phyloP scores from a whole-genome alignment of 1,140 invertebrate genomes.

The Bombus fervidus region DNA sequence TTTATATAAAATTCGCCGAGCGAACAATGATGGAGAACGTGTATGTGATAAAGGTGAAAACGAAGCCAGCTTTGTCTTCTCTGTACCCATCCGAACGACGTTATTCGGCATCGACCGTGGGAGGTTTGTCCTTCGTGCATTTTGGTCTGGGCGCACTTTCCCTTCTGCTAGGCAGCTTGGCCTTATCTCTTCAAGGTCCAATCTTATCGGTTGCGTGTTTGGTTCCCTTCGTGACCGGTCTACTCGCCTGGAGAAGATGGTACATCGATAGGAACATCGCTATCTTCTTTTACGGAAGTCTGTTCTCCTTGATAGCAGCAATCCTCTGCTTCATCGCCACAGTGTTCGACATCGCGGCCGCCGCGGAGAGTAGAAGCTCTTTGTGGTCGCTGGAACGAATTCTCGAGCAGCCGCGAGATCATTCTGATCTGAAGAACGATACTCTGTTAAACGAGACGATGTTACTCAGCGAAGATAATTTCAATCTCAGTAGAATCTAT shows the following conservation, averaged over 20 bases:
- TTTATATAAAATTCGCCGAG: background rate
- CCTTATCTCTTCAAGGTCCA: conserved; percentile 79
- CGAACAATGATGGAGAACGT: conserved; percentile 84
- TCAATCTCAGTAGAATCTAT: background rate
- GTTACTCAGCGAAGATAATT: background rate
- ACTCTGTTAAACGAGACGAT: background rate
- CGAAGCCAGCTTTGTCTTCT: conserved; percentile 84
- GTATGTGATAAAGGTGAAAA: conserved; percentile 86
- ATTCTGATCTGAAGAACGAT: background rate
- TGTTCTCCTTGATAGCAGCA: conserved; percentile 67
- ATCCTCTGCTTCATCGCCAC: conserved; percentile 66
- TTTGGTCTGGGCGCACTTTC: conserved; percentile 82
- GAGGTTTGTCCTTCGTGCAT: conserved; percentile 85
- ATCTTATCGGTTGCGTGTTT: conserved; percentile 82
- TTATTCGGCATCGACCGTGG: conserved; percentile 86
- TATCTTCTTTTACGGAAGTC: conserved; percentile 82
- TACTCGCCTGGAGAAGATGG: conserved; percentile 85
- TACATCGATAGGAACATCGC: conserved; percentile 86
- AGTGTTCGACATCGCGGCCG: conserved; percentile 62
- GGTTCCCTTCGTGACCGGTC: conserved; percentile 82
- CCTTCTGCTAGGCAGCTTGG: conserved; percentile 83
- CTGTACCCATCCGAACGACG: conserved; percentile 86
- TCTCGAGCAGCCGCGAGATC: conserved; percentile 15
- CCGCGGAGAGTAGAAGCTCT: conserved; percentile 16
- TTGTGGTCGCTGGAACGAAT: conserved; percentile 55